Conservation (phyloP, 2,888 invertebrate genomes). For the Athripsodes cinereus region DNA sequence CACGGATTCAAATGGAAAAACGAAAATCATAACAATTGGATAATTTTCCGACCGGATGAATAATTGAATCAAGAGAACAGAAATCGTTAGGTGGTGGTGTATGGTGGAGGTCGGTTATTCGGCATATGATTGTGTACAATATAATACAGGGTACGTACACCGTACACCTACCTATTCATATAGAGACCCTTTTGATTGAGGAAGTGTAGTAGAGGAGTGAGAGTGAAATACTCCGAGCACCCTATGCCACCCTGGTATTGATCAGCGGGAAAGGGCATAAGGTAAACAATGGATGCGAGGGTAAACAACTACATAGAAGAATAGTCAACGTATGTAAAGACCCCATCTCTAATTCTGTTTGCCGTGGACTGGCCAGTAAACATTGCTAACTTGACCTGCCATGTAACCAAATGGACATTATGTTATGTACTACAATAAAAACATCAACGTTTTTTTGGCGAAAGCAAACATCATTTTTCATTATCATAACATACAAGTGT, state of each 20-base stretch:
- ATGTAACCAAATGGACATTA: conserved; percentile 23
- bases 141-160: neutral
- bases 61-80: conserved; percentile 27
- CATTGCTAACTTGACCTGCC: conserved; percentile 19
- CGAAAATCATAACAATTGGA: conserved; percentile 28
- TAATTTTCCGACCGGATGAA: conserved; percentile 28
- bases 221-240: conserved; percentile 10
- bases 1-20: conserved; percentile 23
- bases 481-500: neutral
- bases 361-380: conserved; percentile 27
- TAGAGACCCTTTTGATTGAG: conserved; percentile 26
- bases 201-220: conserved; percentile 13
- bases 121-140: neutral
- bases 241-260: conserved; percentile 24
- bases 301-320: conserved; percentile 26
- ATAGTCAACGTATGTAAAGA: conserved; percentile 22
- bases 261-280: conserved; percentile 28
- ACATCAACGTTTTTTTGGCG: conserved; percentile 1
- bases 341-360: conserved; percentile 28
- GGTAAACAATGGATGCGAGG: conserved; percentile 28
- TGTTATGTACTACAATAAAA: neutral
- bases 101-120: conserved; percentile 2
- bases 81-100: conserved; percentile 18
- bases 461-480: neutral
- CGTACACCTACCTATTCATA: conserved; percentile 1